Conservation (phyloP, 2,888 invertebrate species). For the Endomychus coccineus region DNA sequence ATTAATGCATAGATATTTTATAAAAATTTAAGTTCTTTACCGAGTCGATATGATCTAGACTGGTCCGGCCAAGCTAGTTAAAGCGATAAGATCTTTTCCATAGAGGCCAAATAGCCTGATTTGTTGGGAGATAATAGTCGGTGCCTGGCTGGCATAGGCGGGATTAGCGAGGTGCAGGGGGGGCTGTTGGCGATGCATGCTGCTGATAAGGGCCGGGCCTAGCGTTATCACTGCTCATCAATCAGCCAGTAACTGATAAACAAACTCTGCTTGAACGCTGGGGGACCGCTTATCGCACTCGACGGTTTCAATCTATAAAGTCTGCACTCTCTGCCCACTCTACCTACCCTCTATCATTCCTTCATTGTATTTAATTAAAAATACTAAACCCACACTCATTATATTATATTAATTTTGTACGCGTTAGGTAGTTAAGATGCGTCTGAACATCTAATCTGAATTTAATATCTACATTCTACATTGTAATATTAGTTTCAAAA, state of each 20-base stretch:
- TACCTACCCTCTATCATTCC: constrained; percentile 16
- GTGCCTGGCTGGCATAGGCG: constrained; percentile 27
- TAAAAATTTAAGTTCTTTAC: constrained; percentile 34
- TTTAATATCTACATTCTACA: too few species aligned
- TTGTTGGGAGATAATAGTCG: constrained; percentile 34
- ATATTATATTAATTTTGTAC: too few species aligned
- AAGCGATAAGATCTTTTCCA: constrained; percentile 49
- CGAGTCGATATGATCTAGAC: constrained; percentile 47
- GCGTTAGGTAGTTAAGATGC: too few species aligned
- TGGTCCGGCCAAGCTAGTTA: constrained; percentile 50
- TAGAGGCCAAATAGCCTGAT: constrained; percentile 46
- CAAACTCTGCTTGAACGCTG: constrained; percentile 43
- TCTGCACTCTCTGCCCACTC: constrained; percentile 31
- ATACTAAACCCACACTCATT: constrained; percentile 16
- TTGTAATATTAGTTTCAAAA: too few species aligned
- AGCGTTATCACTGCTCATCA: constrained; percentile 44
- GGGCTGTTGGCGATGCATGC: constrained; percentile 36
- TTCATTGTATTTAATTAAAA: constrained; percentile 19
- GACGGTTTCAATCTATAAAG: constrained; percentile 49
- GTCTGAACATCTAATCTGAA: too few species aligned
- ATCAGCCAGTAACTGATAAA: constrained; percentile 44
- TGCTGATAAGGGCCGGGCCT: constrained; percentile 42
- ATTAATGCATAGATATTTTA: constrained; percentile 32
- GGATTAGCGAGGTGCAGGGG: constrained; percentile 24
- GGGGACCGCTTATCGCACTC: constrained; percentile 48